Conservation (phyloP, 2,797 vertebrate species). For the Myripristis murdjan region DNA sequence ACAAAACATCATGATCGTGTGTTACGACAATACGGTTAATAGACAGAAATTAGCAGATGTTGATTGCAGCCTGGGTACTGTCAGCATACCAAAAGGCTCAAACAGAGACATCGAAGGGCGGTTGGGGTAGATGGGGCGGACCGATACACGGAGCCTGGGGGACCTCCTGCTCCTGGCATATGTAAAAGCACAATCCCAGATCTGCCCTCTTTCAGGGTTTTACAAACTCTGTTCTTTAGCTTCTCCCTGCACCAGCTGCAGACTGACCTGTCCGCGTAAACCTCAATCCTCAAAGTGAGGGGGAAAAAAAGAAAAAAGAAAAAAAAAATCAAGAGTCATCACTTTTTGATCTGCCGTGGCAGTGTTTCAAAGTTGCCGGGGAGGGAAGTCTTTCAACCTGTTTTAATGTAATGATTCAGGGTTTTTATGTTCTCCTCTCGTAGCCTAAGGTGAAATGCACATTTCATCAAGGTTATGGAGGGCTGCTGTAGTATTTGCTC, state of each 20-base stretch:
- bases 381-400: slow-evolving; percentile 62
- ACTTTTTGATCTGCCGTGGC: slow-evolving; percentile 69
- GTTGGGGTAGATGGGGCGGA: slow-evolving; percentile 38
- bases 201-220: slow-evolving; percentile 30
- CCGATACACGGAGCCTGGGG: slow-evolving; percentile 54
- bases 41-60: slow-evolving; percentile 90
- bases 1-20: slow-evolving; percentile 90
- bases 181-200: slow-evolving; percentile 61
- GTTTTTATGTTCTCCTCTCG: slow-evolving; percentile 77
- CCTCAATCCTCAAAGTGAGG: slow-evolving; percentile 48
- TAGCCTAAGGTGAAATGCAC: slow-evolving; percentile 86
- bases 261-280: slow-evolving; percentile 60
- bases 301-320: slow-evolving; percentile 9
- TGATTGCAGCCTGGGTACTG: slow-evolving; percentile 83
- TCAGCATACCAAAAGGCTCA: slow-evolving; percentile 79
- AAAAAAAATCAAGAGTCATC: slow-evolving; percentile 52
- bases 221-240: slow-evolving; percentile 44
- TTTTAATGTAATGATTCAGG: slow-evolving; percentile 73
- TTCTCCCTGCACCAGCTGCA: slow-evolving; percentile 44
- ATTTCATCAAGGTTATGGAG: slow-evolving; percentile 86
- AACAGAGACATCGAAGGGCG: slow-evolving; percentile 33
- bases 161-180: slow-evolving; percentile 56
- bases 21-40: slow-evolving; percentile 88
- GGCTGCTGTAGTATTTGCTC: slow-evolving; percentile 75
- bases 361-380: slow-evolving; percentile 78